Percentiles rank a stretch among this genome's conserved stretches.
Evolutionary conservation across 2,113 vertebrate genomes (phyloP).

Genomic region (Poicephalus meyeri): DNA sequence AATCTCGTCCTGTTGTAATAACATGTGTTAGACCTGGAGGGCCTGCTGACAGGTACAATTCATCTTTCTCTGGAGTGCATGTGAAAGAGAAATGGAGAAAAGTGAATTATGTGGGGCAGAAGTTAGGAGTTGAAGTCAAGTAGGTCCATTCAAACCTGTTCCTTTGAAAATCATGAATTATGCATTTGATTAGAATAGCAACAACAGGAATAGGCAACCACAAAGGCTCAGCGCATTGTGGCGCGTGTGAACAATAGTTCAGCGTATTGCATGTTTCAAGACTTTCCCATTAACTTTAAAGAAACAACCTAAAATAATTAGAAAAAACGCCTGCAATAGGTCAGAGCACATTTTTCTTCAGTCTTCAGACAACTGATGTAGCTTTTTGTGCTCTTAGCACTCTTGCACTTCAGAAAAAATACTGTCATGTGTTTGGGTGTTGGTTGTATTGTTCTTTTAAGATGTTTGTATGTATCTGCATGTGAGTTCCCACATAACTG

Average conservation of each 20-base stretch:
- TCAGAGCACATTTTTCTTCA: neutral
- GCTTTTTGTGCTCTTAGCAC: neutral
- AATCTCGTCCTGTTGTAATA: constrained; percentile 95
- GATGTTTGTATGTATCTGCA: neutral
- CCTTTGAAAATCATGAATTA: neutral
- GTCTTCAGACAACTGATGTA: neutral
- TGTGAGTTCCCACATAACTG: neutral
- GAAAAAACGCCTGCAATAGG: neutral
- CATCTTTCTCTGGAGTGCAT: constrained; percentile 49
- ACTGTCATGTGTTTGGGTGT: neutral
- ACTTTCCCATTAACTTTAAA: neutral
- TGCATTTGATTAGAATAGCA: neutral
- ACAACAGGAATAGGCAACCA: neutral
- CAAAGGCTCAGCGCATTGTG: neutral
- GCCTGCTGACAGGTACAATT: constrained; percentile 92
- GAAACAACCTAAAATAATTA: neutral
- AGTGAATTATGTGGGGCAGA: constrained; percentile 12
- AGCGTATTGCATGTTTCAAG: neutral
- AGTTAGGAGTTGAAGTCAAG: neutral
- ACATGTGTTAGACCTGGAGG: constrained; percentile 94
- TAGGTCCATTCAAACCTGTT: neutral
- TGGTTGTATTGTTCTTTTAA: neutral
- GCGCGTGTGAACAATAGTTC: neutral
- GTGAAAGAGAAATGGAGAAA: constrained; percentile 26
- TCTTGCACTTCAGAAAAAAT: neutral